Evolutionary conservation across 2,113 vertebrate species (phyloP).

Genomic region (Sebastes fasciatus): DNA sequence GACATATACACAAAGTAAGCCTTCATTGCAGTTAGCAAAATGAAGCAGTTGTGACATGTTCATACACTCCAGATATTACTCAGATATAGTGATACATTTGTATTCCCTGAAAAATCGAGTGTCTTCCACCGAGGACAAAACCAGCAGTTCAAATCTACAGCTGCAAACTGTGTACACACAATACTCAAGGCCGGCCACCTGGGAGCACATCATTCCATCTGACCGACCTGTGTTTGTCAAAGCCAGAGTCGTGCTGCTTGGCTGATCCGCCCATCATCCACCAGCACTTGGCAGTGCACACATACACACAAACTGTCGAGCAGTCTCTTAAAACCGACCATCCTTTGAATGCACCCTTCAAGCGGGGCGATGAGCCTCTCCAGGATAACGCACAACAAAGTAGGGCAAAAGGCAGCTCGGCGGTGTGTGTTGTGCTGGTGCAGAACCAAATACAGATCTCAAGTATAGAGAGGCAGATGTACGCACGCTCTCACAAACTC

Average conservation of each 20-base stretch:
- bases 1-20: background rate
- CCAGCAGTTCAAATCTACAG: background rate
- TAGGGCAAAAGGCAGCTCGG: conserved; percentile 56
- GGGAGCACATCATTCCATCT: conserved; percentile 60
- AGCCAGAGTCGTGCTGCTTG: conserved; percentile 38
- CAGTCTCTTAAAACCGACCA: conserved; percentile 18
- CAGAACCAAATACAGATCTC: conserved; percentile 53
- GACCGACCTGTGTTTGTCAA: conserved; percentile 60
- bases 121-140: conserved; percentile 1
- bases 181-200: conserved; percentile 33
- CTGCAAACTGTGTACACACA: conserved; percentile 28
- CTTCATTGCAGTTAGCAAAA: background rate
- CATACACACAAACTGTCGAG: conserved; percentile 5
- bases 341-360: conserved; percentile 49
- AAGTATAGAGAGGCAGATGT: conserved; percentile 41
- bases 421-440: conserved; percentile 25
- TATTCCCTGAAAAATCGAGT: conserved; percentile 19
- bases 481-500: conserved; percentile 36
- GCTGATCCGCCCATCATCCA: conserved; percentile 23
- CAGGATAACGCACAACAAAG: conserved; percentile 61
- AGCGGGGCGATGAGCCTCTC: conserved; percentile 27
- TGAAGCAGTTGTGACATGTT: background rate
- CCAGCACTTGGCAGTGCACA: conserved; percentile 33
- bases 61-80: background rate
- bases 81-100: background rate